These are phyloP conservation scores for Trachelus tabidus DNA, from an alignment of 2,888 invertebrate species.

Conservation along the genomic window DNA sequence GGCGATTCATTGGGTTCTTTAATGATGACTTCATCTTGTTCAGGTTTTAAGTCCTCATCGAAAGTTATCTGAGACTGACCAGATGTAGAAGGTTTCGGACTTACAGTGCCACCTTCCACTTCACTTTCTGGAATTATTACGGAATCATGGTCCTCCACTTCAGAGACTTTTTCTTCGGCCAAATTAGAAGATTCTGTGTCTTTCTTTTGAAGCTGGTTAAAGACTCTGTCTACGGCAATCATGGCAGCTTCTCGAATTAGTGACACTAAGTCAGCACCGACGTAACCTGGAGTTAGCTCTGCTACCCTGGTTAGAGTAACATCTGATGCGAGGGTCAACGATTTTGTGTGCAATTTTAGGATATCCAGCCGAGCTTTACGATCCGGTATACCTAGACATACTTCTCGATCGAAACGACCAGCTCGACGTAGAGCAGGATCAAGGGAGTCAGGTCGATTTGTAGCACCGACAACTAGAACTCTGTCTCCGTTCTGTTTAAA, in stretches of 20 bases:
- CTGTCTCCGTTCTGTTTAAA: constrained; percentile 70
- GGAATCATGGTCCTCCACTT: background rate
- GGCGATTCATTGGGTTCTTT: background rate
- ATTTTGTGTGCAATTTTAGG: constrained; percentile 77
- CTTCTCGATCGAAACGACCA: constrained; percentile 94
- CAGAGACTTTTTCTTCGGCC: background rate
- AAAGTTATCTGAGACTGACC: background rate
- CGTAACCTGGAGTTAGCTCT: constrained; percentile 92
- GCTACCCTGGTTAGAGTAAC: constrained; percentile 82
- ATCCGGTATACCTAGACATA: constrained; percentile 93
- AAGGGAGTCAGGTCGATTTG: constrained; percentile 90
- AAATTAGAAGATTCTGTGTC: background rate
- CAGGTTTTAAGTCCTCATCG: constrained; percentile 12
- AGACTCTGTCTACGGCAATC: constrained; percentile 79
- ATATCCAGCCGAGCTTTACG: constrained; percentile 85
- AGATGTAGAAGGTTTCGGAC: background rate
- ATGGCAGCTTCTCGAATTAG: constrained; percentile 90
- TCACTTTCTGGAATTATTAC: background rate
- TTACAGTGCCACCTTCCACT: background rate
- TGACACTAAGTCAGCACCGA: constrained; percentile 92
- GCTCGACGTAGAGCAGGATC: constrained; percentile 93
- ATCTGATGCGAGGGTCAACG: constrained; percentile 75
- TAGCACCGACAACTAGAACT: constrained; percentile 93
- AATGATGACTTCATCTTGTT: background rate
- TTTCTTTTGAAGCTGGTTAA: background rate